Percentiles rank a stretch among this genome's conserved stretches.
phyloP scores from a whole-genome alignment of 2,797 vertebrate species.

The Urocyon cinereoargenteus region DNA sequence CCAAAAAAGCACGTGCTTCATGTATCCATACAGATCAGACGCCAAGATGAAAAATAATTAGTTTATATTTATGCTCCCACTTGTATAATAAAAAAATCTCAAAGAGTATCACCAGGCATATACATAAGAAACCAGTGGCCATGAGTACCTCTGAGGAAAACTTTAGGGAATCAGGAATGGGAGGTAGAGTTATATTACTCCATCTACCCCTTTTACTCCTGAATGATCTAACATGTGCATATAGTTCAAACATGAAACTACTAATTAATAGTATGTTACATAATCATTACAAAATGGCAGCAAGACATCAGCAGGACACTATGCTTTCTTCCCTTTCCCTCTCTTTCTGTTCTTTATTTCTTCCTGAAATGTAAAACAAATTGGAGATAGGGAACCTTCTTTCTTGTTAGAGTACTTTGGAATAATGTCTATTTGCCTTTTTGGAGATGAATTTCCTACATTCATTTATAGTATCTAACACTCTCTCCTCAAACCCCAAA shows the following conservation, averaged over 20 bases:
- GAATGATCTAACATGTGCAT: not conserved
- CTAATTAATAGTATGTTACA: not conserved
- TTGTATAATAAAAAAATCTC: not conserved
- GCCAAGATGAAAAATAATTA: not conserved
- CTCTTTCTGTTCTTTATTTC: not conserved
- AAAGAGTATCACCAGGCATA: not conserved
- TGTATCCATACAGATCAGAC: not conserved
- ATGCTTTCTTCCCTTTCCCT: not conserved
- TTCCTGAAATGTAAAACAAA: conserved; percentile 21
- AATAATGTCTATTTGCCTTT: not conserved
- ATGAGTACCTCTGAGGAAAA: not conserved
- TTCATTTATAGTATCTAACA: not conserved
- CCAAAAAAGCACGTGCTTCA: not conserved
- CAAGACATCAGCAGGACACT: not conserved
- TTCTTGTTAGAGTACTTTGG: not conserved
- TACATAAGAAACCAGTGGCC: not conserved
- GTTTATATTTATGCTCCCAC: not conserved
- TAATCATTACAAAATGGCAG: not conserved
- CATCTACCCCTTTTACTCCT: not conserved
- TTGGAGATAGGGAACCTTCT: not conserved
- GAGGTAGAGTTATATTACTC: not conserved
- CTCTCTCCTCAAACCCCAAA: not conserved
- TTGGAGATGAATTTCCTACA: not conserved
- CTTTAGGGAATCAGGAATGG: not conserved
- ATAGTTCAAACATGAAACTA: not conserved